A percentile compares a stretch with the other conserved stretches of the same genome.
Evolutionary conservation across 2,797 vertebrate species (phyloP).

Genomic region (Sebastes vulpes): DNA sequence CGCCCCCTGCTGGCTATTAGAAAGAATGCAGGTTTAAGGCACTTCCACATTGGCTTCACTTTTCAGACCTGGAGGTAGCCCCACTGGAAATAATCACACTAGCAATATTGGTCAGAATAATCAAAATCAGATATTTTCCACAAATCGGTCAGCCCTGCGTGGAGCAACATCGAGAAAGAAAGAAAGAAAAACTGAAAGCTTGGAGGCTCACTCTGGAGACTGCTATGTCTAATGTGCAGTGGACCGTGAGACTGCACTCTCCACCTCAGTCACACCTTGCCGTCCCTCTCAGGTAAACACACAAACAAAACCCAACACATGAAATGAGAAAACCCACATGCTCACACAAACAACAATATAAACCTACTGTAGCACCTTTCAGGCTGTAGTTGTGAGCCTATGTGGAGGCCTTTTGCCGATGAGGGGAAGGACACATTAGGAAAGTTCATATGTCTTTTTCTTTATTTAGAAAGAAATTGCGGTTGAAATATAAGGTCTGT

Average conservation of each 20-base stretch:
- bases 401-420: neutral
- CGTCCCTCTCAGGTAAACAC: slow-evolving; percentile 70
- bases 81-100: neutral
- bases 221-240: slow-evolving; percentile 52
- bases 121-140: neutral
- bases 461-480: neutral
- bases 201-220: slow-evolving; percentile 52
- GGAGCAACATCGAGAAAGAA: neutral
- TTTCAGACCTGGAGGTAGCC: no score
- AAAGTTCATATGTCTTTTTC: neutral
- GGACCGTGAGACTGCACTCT: slow-evolving; percentile 58
- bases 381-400: neutral
- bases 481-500: neutral
- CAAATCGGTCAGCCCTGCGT: neutral
- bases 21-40: no score
- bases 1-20: no score
- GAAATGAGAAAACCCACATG: slow-evolving; percentile 20
- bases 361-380: neutral
- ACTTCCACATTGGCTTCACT: no score
- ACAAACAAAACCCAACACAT: slow-evolving; percentile 36
- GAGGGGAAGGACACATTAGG: neutral
- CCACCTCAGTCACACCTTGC: slow-evolving; percentile 68
- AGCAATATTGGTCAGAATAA: neutral
- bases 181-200: slow-evolving; percentile 18
- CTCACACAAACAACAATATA: slow-evolving; percentile 4